Conservation (phyloP, 2,888 invertebrate genomes). For the Panopea generosa region DNA sequence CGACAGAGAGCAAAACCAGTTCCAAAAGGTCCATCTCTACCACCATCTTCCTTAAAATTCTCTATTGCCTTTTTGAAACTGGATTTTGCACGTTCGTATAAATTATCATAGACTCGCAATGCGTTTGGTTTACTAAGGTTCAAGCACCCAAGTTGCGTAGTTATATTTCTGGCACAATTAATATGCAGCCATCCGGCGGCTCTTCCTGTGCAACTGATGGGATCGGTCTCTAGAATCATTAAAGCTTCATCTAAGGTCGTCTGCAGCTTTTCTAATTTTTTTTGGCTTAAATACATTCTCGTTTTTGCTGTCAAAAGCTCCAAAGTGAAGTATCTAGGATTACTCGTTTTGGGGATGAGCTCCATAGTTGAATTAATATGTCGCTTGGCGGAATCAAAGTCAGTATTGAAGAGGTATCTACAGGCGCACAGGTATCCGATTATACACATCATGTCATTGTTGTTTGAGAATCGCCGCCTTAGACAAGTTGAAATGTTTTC, state of each 20-base stretch:
- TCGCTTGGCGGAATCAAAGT: slow-evolving; percentile 59
- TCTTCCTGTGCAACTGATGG: slow-evolving; percentile 59
- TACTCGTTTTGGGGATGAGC: slow-evolving; percentile 57
- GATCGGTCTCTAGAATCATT: slow-evolving; percentile 66
- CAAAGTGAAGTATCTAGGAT: slow-evolving; percentile 62
- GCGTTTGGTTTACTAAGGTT: slow-evolving; percentile 56
- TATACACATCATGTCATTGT: slow-evolving; percentile 60
- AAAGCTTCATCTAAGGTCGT: slow-evolving; percentile 55
- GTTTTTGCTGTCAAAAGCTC: slow-evolving; percentile 65
- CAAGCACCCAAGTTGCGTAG: slow-evolving; percentile 51
- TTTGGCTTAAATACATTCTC: slow-evolving; percentile 63
- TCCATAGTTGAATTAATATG: slow-evolving; percentile 53
- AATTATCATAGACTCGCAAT: slow-evolving; percentile 37
- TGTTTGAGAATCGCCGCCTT: slow-evolving; percentile 16
- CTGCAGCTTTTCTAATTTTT: slow-evolving; percentile 63
- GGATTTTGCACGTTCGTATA: too few species aligned
- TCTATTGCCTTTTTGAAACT: too few species aligned
- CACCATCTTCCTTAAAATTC: too few species aligned
- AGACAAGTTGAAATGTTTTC: slow-evolving; percentile 41
- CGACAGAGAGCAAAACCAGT: slow-evolving; percentile 63
- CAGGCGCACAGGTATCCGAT: slow-evolving; percentile 61
- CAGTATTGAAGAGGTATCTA: slow-evolving; percentile 52
- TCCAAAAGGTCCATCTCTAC: slow-evolving; percentile 68
- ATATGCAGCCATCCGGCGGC: slow-evolving; percentile 69
- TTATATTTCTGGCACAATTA: slow-evolving; percentile 60